Evolutionary conservation across 2,113 vertebrate species (phyloP).

Genomic region (Ahaetulla prasina): DNA sequence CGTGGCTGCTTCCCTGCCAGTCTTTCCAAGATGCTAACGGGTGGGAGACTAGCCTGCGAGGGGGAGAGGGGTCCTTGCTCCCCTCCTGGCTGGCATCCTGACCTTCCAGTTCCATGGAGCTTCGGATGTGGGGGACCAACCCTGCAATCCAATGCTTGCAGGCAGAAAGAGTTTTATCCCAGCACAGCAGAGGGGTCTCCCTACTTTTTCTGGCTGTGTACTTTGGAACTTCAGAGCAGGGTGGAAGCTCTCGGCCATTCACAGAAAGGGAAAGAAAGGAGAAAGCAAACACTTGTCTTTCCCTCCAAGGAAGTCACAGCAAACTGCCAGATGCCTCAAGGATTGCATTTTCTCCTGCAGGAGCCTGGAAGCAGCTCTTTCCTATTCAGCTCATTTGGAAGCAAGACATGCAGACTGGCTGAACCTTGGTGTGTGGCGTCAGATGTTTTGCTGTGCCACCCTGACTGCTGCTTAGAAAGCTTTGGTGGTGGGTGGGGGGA

Average conservation of each 20-base stretch:
- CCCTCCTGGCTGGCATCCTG: background rate
- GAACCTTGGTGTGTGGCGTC: background rate
- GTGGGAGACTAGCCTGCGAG: too few species aligned
- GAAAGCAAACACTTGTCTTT: background rate
- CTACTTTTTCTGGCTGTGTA: background rate
- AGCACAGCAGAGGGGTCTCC: too few species aligned
- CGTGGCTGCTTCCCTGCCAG: background rate
- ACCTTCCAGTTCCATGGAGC: background rate
- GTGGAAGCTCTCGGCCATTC: background rate
- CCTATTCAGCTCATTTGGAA: background rate
- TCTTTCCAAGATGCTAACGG: too few species aligned
- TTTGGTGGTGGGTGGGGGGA: rapidly evolving
- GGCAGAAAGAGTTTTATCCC: background rate
- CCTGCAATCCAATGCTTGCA: background rate
- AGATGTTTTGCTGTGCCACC: background rate
- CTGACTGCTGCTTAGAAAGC: background rate
- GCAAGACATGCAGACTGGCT: background rate
- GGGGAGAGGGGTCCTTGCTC: background rate
- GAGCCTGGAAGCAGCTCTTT: background rate
- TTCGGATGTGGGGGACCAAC: background rate
- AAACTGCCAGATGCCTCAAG: background rate
- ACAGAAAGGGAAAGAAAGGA: background rate
- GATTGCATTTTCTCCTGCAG: background rate
- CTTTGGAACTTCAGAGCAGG: background rate
- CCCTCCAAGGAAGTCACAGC: background rate